Conservation (phyloP, 2,797 vertebrate species). For the Sorex maritimensis region DNA sequence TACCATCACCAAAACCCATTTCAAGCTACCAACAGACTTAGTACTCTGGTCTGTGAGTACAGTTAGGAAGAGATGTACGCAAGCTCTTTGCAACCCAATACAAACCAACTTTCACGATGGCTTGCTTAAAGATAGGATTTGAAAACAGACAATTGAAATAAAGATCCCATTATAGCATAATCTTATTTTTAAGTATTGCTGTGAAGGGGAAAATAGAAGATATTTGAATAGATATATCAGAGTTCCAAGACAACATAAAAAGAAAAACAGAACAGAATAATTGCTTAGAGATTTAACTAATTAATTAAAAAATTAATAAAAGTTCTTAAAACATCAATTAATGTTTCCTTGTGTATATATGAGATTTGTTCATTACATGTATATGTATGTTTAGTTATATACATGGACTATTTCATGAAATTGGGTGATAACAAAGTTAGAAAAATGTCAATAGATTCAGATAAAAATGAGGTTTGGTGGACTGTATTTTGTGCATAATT, state of each 20-base stretch:
- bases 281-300: slow-evolving; percentile 2
- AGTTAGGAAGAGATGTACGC: not conserved
- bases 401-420: not conserved
- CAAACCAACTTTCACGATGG: not conserved
- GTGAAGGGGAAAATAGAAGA: not conserved
- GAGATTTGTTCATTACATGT: not conserved
- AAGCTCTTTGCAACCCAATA: not conserved
- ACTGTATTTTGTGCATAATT: no score
- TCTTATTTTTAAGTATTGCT: not conserved
- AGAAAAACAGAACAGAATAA: not conserved
- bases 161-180: not conserved
- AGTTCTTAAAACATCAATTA: not conserved
- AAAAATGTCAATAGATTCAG: not conserved
- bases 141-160: slow-evolving; percentile 3
- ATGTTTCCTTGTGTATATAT: not conserved
- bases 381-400: not conserved
- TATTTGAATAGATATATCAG: not conserved
- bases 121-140: not conserved
- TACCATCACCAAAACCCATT: not conserved
- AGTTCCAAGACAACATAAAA: not conserved
- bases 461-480: not conserved
- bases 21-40: not conserved
- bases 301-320: not conserved
- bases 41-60: not conserved
- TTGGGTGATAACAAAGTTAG: not conserved